These are phyloP conservation scores for Silvanus unidentatus DNA, from an alignment of 2,888 invertebrate species.

Conservation along the genomic window DNA sequence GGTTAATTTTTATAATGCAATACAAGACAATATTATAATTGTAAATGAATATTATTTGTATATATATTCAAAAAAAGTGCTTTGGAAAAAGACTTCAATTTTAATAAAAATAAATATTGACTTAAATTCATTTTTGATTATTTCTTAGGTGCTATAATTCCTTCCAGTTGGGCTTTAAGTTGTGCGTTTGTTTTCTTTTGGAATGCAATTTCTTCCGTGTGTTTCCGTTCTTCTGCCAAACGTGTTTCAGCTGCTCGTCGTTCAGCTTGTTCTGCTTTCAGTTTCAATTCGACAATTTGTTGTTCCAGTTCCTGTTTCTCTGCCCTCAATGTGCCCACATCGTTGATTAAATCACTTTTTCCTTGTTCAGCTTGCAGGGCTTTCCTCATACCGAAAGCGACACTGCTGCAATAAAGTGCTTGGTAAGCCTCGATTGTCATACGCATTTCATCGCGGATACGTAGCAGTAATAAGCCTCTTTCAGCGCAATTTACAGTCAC, in stretches of 20 bases:
- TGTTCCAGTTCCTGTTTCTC: slow-evolving; percentile 62
- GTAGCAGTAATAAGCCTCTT: slow-evolving; percentile 82
- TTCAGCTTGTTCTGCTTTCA: slow-evolving; percentile 77
- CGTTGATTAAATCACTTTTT: slow-evolving; percentile 72
- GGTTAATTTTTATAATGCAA: slow-evolving; percentile 25
- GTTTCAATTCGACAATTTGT: slow-evolving; percentile 55
- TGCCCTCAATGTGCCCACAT: slow-evolving; percentile 63
- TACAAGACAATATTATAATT: slow-evolving; percentile 20
- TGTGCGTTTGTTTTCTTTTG: slow-evolving; percentile 92
- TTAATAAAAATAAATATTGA: slow-evolving; percentile 27
- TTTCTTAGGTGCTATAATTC: slow-evolving; percentile 91
- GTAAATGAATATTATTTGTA: slow-evolving; percentile 5
- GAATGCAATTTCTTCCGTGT: slow-evolving; percentile 86
- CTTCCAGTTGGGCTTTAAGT: slow-evolving; percentile 90
- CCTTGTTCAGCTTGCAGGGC: slow-evolving; percentile 92
- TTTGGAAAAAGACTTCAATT: slow-evolving; percentile 31
- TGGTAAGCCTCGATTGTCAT: slow-evolving; percentile 97
- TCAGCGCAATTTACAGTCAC: slow-evolving; percentile 97
- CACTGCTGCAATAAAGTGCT: slow-evolving; percentile 93
- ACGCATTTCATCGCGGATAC: slow-evolving; percentile 91
- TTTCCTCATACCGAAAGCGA: slow-evolving; percentile 96
- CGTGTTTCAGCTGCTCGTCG: slow-evolving; percentile 75
- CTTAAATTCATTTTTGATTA: too few relatives aligned
- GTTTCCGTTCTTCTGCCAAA: slow-evolving; percentile 86
- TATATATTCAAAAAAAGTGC: slow-evolving; percentile 24